Evolutionary conservation across 2,113 vertebrate genomes (phyloP), one percentile per base, ranked within the genome.

Genomic region (Ciconia maguari): DNA sequence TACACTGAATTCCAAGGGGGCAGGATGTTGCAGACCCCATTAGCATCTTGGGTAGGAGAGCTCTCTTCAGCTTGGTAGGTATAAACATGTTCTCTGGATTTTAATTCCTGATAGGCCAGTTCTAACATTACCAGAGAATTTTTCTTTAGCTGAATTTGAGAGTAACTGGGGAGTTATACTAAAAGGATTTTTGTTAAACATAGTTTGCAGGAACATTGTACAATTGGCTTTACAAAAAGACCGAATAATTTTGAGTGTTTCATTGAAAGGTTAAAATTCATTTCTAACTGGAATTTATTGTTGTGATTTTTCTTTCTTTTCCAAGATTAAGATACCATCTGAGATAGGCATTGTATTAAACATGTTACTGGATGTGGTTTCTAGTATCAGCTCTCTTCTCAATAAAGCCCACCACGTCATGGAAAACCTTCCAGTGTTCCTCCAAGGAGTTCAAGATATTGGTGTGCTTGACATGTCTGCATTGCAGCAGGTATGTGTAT

Each of bases 351-450:
- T 21, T 21, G 10, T 94, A 48, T 93, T 98, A 76, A 41, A 82
- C 10, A 72, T 84, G 27, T 66, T 98, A 36, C 69, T 97, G 93
- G 97, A 97, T 29, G 85, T 98, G 8, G 49, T 98, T 79, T 97
- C 97, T 72, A 96, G 94, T 52, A 95, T 98, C 68, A 96, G 22
- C 81, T 96, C 79, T 10, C 83, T 98, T 81, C 90, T 98, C 17
- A 61, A 32, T 78, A 97, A 92, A 96, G 96, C 89, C 38, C 79
- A 95, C 10, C 65, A 54, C 3, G 17, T 96, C 26, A 79, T 97
- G 52, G 84, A 95, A 30, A 58, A 94, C 32, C 90, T 98, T 54
- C 96, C 98, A 7, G 41, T 58, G 8, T 97, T 98, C 62, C 94
- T 98, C 38, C 87, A 85, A n/a, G n/a, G 54, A 30, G 55, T 97